Percentiles rank a stretch among this genome's conserved stretches.
These are phyloP conservation scores for Toxotes jaculatrix DNA, from an alignment of 2,113 vertebrate species.

Conservation along the genomic window DNA sequence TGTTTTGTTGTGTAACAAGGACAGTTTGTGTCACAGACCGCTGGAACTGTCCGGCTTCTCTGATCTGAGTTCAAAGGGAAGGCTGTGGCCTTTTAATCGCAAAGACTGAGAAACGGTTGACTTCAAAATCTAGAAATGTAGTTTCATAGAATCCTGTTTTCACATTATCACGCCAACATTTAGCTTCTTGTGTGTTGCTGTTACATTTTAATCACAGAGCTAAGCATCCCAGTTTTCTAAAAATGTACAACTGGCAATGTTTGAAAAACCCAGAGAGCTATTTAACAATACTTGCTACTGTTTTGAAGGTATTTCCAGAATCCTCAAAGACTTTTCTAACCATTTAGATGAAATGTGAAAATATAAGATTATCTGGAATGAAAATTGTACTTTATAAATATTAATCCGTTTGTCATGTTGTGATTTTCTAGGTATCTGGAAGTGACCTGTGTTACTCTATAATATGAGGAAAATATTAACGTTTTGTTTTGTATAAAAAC, in stretches of 20 bases:
- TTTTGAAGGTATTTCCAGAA: background rate
- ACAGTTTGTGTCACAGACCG: constrained; percentile 18
- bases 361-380: background rate
- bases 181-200: too few relatives aligned
- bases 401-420: background rate
- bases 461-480: background rate
- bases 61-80: constrained; percentile 22
- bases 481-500: background rate
- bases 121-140: background rate
- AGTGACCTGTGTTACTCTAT: background rate
- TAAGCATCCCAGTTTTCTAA: too few relatives aligned
- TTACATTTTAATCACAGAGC: too few relatives aligned
- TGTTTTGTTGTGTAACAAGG: constrained; percentile 62
- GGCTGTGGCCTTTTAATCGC: background rate
- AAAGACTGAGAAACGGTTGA: constrained; percentile 6
- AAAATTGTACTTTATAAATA: background rate
- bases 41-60: background rate
- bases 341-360: background rate
- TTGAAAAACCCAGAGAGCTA: background rate
- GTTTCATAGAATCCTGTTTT: too few relatives aligned
- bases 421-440: background rate
- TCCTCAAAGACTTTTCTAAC: background rate
- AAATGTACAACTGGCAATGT: too few relatives aligned
- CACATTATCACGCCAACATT: too few relatives aligned
- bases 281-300: background rate